These are phyloP conservation scores for Pogona vitticeps DNA, from an alignment of 2,113 vertebrate species.

Conservation along the genomic window DNA sequence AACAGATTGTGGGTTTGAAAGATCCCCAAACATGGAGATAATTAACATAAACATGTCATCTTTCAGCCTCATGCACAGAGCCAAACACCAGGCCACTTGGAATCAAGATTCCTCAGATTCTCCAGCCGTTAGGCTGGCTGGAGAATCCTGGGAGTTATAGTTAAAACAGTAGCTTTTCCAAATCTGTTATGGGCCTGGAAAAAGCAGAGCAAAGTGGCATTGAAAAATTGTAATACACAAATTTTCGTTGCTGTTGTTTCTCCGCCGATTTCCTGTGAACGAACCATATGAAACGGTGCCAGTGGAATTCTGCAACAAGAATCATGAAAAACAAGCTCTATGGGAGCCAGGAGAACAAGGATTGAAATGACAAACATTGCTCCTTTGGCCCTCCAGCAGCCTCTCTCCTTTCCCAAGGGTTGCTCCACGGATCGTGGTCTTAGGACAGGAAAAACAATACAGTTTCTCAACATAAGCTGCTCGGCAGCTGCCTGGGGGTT, in stretches of 20 bases:
- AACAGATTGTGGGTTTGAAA: not conserved
- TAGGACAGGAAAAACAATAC: not conserved
- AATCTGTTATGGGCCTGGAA: no score
- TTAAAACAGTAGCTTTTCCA: no score
- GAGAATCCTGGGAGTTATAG: no score
- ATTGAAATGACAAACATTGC: slow-evolving; percentile 39
- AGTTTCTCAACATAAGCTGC: slow-evolving; percentile 28
- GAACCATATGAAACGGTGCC: not conserved
- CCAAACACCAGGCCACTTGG: not conserved
- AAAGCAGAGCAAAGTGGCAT: not conserved
- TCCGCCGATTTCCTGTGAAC: not conserved
- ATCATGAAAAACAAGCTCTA: not conserved
- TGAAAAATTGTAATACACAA: not conserved
- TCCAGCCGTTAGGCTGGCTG: no score
- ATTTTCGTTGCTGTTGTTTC: not conserved
- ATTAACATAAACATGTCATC: not conserved
- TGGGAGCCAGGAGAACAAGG: slow-evolving; percentile 16
- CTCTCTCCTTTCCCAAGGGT: not conserved
- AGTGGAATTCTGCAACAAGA: not conserved
- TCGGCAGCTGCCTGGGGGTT: slow-evolving; percentile 16
- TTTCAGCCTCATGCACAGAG: not conserved
- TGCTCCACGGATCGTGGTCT: not conserved
- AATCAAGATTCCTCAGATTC: not conserved
- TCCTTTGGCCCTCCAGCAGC: not conserved
- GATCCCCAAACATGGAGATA: not conserved